A percentile compares a stretch with the other conserved stretches of the same genome.
Conservation (phyloP, 2,797 vertebrate species). For the Epinephelus malabaricus region DNA sequence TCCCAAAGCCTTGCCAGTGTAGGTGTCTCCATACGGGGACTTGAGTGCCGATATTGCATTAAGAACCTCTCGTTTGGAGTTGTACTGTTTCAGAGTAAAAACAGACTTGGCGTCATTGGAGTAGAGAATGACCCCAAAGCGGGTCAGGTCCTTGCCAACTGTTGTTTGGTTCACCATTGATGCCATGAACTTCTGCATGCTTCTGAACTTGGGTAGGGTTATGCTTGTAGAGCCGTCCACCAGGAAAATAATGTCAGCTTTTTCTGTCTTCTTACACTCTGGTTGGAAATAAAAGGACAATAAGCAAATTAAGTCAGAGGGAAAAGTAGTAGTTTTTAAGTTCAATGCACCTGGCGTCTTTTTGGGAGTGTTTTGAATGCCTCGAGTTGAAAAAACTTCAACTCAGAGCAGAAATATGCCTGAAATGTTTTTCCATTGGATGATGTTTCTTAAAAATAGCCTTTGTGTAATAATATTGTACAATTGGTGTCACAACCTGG, state of each 20-base stretch:
- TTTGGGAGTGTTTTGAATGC: too few species aligned
- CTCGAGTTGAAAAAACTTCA: too few species aligned
- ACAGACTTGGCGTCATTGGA: conserved; percentile 48
- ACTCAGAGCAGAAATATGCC: too few species aligned
- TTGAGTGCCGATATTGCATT: conserved; percentile 73
- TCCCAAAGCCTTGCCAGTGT: conserved; percentile 82
- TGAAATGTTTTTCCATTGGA: too few species aligned
- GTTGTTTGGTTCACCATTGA: conserved; percentile 84
- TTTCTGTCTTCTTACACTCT: conserved; percentile 85
- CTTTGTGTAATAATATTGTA: too few species aligned
- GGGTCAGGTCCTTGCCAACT: conserved; percentile 80
- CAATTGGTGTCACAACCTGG: too few species aligned
- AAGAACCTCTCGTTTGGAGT: conserved; percentile 69
- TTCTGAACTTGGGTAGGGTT: conserved; percentile 66
- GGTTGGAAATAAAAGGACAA: conserved; percentile 20
- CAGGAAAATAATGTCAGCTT: conserved; percentile 89
- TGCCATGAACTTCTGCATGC: conserved; percentile 85
- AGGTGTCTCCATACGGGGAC: conserved; percentile 61
- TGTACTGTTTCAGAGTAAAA: conserved; percentile 77
- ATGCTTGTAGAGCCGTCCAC: conserved; percentile 85
- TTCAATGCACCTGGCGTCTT: too few species aligned
- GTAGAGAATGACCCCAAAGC: conserved; percentile 84
- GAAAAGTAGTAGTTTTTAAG: too few species aligned
- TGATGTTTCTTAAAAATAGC: too few species aligned
- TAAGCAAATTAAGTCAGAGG: neutral